These are phyloP conservation scores for Phataginus tricuspis DNA, from an alignment of 2,797 vertebrate species.

Conservation along the genomic window DNA sequence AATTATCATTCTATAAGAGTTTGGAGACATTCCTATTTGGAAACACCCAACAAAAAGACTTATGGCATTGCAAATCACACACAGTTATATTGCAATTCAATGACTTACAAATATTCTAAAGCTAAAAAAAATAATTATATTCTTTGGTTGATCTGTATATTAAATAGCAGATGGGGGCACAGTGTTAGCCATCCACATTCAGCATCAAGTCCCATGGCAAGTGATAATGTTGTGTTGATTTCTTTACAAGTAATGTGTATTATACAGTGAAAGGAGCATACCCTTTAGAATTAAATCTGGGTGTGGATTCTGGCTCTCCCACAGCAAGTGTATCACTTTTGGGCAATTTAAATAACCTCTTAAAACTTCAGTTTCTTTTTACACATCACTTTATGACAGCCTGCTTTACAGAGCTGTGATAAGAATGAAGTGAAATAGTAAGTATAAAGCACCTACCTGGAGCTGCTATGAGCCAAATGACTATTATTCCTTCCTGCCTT, in stretches of 20 bases:
- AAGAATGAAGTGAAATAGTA: neutral
- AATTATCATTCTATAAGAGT: neutral
- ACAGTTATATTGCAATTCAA: neutral
- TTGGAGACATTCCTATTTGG: neutral
- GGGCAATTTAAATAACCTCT: neutral
- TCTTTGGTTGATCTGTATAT: neutral
- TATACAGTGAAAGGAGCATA: neutral
- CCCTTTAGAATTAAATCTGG: neutral
- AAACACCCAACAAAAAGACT: conserved; percentile 12
- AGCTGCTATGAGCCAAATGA: neutral
- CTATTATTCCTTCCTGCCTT: neutral
- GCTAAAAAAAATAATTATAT: neutral
- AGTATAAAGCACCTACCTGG: neutral
- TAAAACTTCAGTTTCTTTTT: conserved; percentile 40
- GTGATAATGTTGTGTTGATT: neutral
- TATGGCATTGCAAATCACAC: neutral
- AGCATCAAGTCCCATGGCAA: neutral
- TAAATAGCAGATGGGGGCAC: neutral
- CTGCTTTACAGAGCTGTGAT: neutral
- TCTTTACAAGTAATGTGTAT: neutral
- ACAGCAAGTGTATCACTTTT: neutral
- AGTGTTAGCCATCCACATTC: neutral
- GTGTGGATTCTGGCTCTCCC: neutral
- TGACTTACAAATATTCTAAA: conserved; percentile 12
- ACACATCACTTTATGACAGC: neutral